Evolutionary conservation across 2,113 vertebrate species (phyloP).

Genomic region (Nesogale talazaci): DNA sequence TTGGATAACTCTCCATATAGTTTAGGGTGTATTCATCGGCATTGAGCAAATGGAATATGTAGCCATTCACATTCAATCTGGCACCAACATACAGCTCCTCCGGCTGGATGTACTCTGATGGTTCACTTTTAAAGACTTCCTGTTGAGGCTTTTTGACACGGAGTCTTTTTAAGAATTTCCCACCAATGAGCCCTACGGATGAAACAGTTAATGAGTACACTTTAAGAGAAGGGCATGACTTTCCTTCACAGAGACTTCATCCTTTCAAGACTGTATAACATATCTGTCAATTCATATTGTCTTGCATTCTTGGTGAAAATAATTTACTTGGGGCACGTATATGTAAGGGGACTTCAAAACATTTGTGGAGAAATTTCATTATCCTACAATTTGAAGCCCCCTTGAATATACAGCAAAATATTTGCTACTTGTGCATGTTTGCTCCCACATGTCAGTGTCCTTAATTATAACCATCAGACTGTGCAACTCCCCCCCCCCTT

Average conservation of each 20-base stretch:
- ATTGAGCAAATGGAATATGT: conserved; percentile 89
- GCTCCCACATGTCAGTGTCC: not conserved
- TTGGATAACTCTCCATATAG: conserved; percentile 93
- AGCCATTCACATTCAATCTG: conserved; percentile 88
- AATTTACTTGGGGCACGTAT: not conserved
- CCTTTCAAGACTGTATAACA: not conserved
- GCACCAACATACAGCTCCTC: conserved; percentile 93
- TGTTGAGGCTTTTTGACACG: conserved; percentile 93
- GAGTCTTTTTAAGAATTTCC: conserved; percentile 91
- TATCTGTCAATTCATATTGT: conserved; percentile 13
- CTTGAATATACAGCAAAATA: not conserved
- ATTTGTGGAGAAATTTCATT: too few species aligned
- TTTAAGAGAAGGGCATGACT: conserved; percentile 31
- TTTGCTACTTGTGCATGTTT: not conserved
- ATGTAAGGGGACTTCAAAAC: too few species aligned
- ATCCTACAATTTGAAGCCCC: too few species aligned
- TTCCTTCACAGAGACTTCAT: conserved; percentile 54
- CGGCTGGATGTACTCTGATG: conserved; percentile 89
- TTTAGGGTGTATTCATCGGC: conserved; percentile 93
- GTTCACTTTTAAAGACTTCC: conserved; percentile 91
- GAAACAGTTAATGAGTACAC: conserved; percentile 72
- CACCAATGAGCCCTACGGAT: conserved; percentile 89
- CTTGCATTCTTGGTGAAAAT: not conserved
- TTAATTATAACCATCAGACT: not conserved
- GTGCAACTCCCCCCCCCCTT: not conserved